Conservation (phyloP, 2,797 vertebrate genomes). For the Hyperoplus lanceolatus region DNA sequence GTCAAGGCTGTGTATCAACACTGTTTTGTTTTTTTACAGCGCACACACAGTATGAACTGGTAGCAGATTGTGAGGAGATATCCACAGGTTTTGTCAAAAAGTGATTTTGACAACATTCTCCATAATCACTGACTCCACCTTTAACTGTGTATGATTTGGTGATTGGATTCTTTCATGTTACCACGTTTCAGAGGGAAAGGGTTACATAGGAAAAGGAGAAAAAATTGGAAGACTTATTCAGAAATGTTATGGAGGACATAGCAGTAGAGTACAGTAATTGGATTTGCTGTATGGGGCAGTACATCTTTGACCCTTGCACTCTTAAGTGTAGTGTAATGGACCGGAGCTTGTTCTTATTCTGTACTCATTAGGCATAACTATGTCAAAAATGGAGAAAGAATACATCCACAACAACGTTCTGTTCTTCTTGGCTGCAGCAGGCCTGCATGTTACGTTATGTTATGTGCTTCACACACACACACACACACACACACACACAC, state of each 20-base stretch:
- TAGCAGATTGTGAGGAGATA: too few relatives aligned
- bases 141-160: too few relatives aligned
- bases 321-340: not conserved
- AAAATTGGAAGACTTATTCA: not conserved
- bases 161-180: not conserved
- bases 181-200: not conserved
- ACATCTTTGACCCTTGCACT: constrained; percentile 10
- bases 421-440: too few relatives aligned
- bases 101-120: too few relatives aligned
- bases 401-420: not conserved
- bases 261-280: not conserved
- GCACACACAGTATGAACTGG: too few relatives aligned
- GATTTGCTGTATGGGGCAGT: not conserved
- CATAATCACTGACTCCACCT: too few relatives aligned
- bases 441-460: too few relatives aligned
- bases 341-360: not conserved
- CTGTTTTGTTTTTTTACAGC: too few relatives aligned
- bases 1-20: too few relatives aligned
- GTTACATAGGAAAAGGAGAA: not conserved
- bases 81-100: too few relatives aligned
- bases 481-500: too few relatives aligned
- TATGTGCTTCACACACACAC: too few relatives aligned
- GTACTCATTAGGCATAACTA: not conserved
- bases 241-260: not conserved
- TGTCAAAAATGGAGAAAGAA: not conserved